Evolutionary conservation across 2,113 vertebrate genomes (phyloP).

Genomic region (Miniopterus natalensis): DNA sequence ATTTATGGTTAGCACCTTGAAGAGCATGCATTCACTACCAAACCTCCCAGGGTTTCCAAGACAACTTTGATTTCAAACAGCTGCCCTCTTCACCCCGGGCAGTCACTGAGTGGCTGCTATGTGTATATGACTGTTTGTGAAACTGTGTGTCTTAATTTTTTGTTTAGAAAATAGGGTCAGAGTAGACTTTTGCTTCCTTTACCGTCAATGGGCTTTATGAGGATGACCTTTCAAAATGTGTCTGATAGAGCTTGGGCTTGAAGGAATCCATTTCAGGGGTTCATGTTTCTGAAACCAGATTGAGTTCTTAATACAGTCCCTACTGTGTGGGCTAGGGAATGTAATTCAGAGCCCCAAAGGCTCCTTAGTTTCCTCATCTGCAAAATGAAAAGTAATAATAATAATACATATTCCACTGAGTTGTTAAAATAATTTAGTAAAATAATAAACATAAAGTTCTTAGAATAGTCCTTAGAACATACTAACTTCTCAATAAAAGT

Average conservation of each 20-base stretch:
- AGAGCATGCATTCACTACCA: background rate
- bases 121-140: background rate
- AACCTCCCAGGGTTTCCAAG: background rate
- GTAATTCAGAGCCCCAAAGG: background rate
- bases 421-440: constrained; percentile 13
- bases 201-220: background rate
- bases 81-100: background rate
- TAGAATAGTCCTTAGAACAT: background rate
- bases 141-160: background rate
- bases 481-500: constrained; percentile 35
- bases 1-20: background rate
- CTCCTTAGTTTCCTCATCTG: background rate
- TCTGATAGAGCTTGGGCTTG: background rate
- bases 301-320: background rate
- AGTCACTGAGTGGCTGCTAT: background rate
- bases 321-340: background rate
- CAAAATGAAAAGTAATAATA: background rate
- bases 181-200: background rate
- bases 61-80: background rate
- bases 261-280: background rate
- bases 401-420: background rate
- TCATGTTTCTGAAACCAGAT: constrained; percentile 41
- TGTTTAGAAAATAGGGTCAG: background rate
- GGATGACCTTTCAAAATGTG: background rate
- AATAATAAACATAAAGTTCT: background rate